Base-by-base conservation (phyloP, 2,797 vertebrate species). In the Centroberyx gerrardi region DNA sequence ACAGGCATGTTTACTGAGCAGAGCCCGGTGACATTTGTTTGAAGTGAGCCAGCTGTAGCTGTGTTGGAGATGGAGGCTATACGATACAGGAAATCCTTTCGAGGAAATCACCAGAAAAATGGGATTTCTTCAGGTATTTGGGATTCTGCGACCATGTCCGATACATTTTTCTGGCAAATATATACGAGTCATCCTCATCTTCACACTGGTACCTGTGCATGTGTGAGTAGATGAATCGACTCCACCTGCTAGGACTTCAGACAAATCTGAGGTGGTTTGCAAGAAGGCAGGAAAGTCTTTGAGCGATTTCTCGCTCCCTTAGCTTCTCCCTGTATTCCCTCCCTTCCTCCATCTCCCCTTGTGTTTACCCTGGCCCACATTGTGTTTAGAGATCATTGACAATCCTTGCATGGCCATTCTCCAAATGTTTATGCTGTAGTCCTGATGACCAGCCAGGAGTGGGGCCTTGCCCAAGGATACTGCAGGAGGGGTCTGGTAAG, bases 361-460 rank as follows among this genome's bases (percentile, higher is more conserved):
- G 42, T 91, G 86, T 91, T 93, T 90, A 87, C 63, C 72, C 74
- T 67, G 77, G 31, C 77, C 74, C 75, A 66, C 61, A 10, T 54
- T 74, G 29, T 91, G 88, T 89, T 90, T 86, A 73, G 58, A 88
- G 75, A 81, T 85, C 83, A 83, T 59, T 80, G 79, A 87, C 72
- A 78, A 77, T 89, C 73, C 74, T 62, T 62, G 28, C 49, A 79
- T 80, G 81, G 85, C 71, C 28, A 1, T 82, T 67, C 62, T 88
- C 71, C 82, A 87, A 89, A 88, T 93, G 88, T 93, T 93, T 93
- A 92, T 69, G 48, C 70, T 81, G 65, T 46, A 1, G 69, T 67
- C 68, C 66, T 28, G 66, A 68, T 60, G 59, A 59, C 69, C 69
- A 53, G 58, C 67, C 27, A 68, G 53, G 13, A 76, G 44, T 12